These are phyloP conservation scores for Neomonachus schauinslandi DNA, from an alignment of 2,113 vertebrate species.

Conservation along the genomic window DNA sequence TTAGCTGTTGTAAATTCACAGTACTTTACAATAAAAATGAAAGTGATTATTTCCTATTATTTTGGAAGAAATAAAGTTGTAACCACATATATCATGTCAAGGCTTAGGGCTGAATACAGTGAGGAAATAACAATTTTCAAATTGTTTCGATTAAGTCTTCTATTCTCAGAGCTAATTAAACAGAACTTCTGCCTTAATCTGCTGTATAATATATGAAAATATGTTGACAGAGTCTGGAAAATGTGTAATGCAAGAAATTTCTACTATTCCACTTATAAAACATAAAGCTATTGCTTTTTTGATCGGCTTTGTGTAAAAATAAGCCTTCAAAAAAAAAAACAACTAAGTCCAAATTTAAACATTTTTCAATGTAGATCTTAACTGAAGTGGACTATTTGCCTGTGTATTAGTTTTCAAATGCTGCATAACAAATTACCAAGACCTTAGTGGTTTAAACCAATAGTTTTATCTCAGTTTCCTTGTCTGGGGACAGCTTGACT, in stretches of 20 bases:
- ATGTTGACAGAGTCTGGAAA: background rate
- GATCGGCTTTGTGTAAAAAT: background rate
- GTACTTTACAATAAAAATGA: conserved; percentile 15
- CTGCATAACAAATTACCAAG: background rate
- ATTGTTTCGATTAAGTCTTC: conserved; percentile 20
- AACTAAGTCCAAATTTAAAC: background rate
- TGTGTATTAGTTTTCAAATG: background rate
- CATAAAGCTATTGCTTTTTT: background rate
- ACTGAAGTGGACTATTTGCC: background rate
- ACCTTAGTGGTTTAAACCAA: background rate
- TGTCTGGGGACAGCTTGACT: background rate
- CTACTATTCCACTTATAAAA: background rate
- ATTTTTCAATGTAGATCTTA: background rate
- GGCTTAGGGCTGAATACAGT: background rate
- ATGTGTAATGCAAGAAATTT: background rate
- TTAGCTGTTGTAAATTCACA: background rate
- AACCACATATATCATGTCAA: background rate
- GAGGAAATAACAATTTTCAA: conserved; percentile 41
- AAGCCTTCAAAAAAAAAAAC: background rate
- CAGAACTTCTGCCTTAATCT: background rate
- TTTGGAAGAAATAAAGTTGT: background rate
- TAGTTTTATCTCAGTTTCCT: background rate
- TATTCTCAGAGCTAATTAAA: conserved; percentile 20
- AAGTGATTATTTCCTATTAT: background rate
- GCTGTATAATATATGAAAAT: background rate